These are phyloP conservation scores for Silurus lanzhouensis DNA, from an alignment of 2,797 vertebrate genomes.

Conservation along the genomic window DNA sequence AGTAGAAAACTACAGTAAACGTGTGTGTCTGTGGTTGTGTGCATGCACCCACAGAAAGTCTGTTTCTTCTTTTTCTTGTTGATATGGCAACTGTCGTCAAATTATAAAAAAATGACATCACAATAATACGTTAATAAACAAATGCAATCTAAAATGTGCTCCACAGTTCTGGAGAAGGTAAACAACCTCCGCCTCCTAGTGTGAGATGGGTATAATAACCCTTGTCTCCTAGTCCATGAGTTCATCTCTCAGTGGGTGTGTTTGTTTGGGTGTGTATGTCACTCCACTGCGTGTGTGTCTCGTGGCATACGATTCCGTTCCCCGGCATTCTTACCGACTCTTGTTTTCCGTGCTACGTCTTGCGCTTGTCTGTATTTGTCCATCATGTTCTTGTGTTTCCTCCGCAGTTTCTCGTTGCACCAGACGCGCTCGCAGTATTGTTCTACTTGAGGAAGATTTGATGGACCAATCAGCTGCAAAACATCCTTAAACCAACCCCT, in stretches of 20 bases:
- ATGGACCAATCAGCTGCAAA: constrained; percentile 87
- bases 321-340: constrained; percentile 71
- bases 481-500: constrained; percentile 91
- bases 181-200: constrained; percentile 29
- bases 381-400: constrained; percentile 82
- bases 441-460: constrained; percentile 81
- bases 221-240: neutral
- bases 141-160: neutral
- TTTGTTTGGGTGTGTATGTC: constrained; percentile 43
- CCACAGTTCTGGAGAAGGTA: neutral
- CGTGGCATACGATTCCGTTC: constrained; percentile 87
- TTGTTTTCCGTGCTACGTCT: constrained; percentile 79
- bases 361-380: constrained; percentile 83
- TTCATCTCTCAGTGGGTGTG: neutral
- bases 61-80: constrained; percentile 36
- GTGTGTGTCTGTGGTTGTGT: neutral
- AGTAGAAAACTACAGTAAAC: constrained; percentile 14
- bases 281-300: constrained; percentile 62
- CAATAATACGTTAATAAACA: constrained; percentile 11
- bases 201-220: constrained; percentile 9
- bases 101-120: constrained; percentile 24
- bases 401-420: constrained; percentile 81
- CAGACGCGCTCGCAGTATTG: constrained; percentile 91
- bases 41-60: neutral
- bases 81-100: constrained; percentile 47